Evolutionary conservation across 2,888 invertebrate genomes (phyloP).

Genomic region (Melipona beecheii): DNA sequence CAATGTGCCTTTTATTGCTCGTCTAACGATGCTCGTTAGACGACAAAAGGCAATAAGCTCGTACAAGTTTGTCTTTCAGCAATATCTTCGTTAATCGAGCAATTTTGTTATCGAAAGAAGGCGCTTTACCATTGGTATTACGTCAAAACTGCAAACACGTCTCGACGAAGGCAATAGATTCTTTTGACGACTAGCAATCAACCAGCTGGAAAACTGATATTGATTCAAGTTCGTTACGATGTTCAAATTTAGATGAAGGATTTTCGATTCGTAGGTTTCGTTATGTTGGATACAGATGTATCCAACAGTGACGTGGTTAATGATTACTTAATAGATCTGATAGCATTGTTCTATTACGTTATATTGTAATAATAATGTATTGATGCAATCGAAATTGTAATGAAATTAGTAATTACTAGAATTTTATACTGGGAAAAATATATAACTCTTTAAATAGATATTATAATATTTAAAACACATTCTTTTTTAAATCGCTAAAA

Average conservation of each 20-base stretch:
- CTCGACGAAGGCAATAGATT: not conserved
- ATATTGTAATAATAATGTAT: not conserved
- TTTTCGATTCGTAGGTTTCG: not conserved
- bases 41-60: not conserved
- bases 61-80: not conserved
- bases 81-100: not conserved
- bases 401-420: too few species aligned
- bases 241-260: not conserved
- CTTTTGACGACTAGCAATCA: not conserved
- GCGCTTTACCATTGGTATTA: not conserved
- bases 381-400: too few species aligned
- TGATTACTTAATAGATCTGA: not conserved
- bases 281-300: not conserved
- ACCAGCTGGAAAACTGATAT: not conserved
- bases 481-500: too few species aligned
- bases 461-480: too few species aligned
- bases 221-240: not conserved
- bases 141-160: not conserved
- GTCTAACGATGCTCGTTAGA: slow-evolving; percentile 38
- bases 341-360: not conserved
- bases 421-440: too few species aligned
- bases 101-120: not conserved
- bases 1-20: slow-evolving; percentile 59
- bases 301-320: not conserved
- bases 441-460: too few species aligned